Conservation (phyloP, 2,797 vertebrate species). For the Neosilurus mollespiculum region DNA sequence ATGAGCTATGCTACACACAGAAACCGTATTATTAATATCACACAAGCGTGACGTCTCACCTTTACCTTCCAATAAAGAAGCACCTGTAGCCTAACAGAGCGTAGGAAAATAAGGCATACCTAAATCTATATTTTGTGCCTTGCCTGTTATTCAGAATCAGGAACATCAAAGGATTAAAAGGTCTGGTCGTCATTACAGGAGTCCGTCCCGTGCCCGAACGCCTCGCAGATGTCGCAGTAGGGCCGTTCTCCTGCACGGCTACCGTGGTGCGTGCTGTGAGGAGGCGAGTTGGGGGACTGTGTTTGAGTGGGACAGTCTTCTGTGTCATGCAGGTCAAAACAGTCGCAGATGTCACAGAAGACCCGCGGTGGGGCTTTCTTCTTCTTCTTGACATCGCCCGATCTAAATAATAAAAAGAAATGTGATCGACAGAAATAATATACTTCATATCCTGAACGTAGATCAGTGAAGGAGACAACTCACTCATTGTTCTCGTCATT, state of each 20-base stretch:
- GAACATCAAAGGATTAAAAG: conserved; percentile 72
- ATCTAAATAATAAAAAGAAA: conserved; percentile 14
- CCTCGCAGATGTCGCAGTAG: conserved; percentile 94
- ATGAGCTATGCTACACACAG: conserved; percentile 9
- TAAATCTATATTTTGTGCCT: conserved; percentile 54
- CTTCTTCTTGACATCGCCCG: conserved; percentile 78
- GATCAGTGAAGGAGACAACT: conserved; percentile 67
- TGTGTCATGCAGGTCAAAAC: conserved; percentile 94
- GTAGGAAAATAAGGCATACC: conserved; percentile 71
- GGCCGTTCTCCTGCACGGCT: conserved; percentile 82
- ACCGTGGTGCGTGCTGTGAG: conserved; percentile 86
- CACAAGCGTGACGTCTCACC: conserved; percentile 1
- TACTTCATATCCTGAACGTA: neutral
- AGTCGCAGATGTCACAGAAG: conserved; percentile 98
- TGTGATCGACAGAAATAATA: neutral
- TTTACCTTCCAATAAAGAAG: conserved; percentile 61
- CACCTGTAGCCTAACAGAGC: conserved; percentile 60
- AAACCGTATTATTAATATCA: conserved; percentile 19
- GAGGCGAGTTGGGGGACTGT: conserved; percentile 85
- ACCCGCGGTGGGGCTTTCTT: conserved; percentile 86
- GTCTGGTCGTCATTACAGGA: conserved; percentile 95
- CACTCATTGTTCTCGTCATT: conserved; percentile 85
- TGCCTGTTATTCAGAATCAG: conserved; percentile 41
- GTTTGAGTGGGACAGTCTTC: conserved; percentile 96
- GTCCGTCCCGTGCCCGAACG: conserved; percentile 90